Evolutionary conservation across 1,140 invertebrate species (phyloP).

Genomic region (honey bee (Apis mellifera)): DNA sequence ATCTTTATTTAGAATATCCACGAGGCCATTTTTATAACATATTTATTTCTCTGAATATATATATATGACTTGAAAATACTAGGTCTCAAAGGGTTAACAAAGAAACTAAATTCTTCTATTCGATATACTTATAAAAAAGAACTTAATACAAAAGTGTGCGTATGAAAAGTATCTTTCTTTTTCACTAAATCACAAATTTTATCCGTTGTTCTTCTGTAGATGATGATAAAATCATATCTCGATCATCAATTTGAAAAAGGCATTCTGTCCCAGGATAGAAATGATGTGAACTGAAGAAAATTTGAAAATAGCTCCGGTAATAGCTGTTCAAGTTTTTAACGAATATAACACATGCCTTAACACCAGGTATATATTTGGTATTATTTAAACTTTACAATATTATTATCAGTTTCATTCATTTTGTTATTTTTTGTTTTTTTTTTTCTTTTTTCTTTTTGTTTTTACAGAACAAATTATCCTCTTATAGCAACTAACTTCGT

Average conservation of each 20-base stretch:
- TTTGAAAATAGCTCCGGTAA: neutral
- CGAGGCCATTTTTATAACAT: neutral
- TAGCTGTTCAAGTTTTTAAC: conserved; percentile 20
- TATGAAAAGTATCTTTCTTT: neutral
- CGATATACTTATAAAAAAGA: neutral
- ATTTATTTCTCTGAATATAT: neutral
- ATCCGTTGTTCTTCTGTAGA: neutral
- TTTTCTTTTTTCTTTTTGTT: conserved; percentile 53
- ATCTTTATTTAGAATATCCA: neutral
- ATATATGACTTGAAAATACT: neutral
- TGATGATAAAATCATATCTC: neutral
- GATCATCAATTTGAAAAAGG: conserved; percentile 1
- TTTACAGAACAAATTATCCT: conserved; percentile 78
- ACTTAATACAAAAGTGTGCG: neutral
- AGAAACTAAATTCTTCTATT: neutral
- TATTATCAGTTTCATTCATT: conserved; percentile 70
- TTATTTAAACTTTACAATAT: conserved; percentile 80
- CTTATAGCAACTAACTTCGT: conserved; percentile 75
- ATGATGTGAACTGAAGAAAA: neutral
- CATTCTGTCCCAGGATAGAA: conserved; percentile 16
- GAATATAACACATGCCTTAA: conserved; percentile 67
- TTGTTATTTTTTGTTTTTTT: conserved; percentile 49
- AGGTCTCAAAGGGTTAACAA: neutral
- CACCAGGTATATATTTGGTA: conserved; percentile 80
- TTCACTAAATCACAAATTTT: neutral